phyloP scores from a whole-genome alignment of 2,797 vertebrate genomes.

The Coranthus polyacanthus region DNA sequence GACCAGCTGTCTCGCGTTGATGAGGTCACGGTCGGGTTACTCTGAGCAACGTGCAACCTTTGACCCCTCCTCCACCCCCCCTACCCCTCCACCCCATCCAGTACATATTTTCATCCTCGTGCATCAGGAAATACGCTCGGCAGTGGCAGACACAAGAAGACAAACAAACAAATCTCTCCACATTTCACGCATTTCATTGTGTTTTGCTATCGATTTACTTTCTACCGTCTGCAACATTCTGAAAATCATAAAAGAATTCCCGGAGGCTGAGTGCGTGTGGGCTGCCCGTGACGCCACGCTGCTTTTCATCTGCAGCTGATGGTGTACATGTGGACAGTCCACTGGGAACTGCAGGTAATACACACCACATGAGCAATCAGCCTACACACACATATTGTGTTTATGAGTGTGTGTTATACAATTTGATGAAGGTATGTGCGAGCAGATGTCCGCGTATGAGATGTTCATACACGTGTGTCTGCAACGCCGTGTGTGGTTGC shows the following conservation, averaged over 20 bases:
- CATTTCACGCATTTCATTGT: neutral
- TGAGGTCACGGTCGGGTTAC: slow-evolving; percentile 73
- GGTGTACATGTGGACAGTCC: slow-evolving; percentile 53
- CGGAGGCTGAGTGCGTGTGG: slow-evolving; percentile 35
- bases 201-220: slow-evolving; percentile 1
- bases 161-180: neutral
- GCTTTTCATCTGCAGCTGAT: slow-evolving; percentile 53
- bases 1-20: slow-evolving; percentile 60
- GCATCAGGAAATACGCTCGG: neutral
- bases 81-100: neutral
- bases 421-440: slow-evolving; percentile 10
- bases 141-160: neutral
- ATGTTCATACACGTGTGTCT: slow-evolving; percentile 5
- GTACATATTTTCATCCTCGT: slow-evolving; percentile 3
- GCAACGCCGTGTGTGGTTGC: slow-evolving; percentile 13
- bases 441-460: slow-evolving; percentile 40
- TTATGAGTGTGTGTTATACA: slow-evolving; percentile 26
- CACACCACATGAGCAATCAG: slow-evolving; percentile 71
- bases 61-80: slow-evolving; percentile 32
- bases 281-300: slow-evolving; percentile 4
- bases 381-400: slow-evolving; percentile 16
- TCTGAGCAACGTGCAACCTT: slow-evolving; percentile 55
- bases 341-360: slow-evolving; percentile 62
- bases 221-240: slow-evolving; percentile 3
- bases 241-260: slow-evolving; percentile 3